A percentile compares a stretch with the other conserved stretches of the same genome.
Evolutionary conservation across 2,888 invertebrate genomes (phyloP).

Genomic region (Allygus modestus): DNA sequence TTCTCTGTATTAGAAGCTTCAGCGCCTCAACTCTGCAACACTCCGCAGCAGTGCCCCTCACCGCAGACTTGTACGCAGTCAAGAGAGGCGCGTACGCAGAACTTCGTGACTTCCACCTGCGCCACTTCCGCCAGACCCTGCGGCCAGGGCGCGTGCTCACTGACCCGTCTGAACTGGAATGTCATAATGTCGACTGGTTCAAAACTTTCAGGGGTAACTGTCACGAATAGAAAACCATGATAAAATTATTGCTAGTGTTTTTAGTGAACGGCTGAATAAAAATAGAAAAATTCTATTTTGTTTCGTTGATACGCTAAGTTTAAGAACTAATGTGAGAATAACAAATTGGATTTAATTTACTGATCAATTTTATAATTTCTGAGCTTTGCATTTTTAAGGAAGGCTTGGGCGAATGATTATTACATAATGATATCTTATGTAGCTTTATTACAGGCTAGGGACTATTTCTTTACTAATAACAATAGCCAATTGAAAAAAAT

Average conservation of each 20-base stretch:
- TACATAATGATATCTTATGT: too few relatives aligned
- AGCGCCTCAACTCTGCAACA: neutral
- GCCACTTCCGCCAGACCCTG: constrained; percentile 82
- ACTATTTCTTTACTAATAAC: too few relatives aligned
- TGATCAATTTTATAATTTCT: too few relatives aligned
- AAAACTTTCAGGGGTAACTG: constrained; percentile 88
- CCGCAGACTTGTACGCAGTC: constrained; percentile 73
- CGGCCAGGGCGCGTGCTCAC: constrained; percentile 83
- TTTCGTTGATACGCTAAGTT: too few relatives aligned
- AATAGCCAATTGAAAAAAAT: too few relatives aligned
- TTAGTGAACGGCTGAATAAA: neutral
- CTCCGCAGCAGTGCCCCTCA: constrained; percentile 62
- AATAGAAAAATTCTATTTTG: neutral
- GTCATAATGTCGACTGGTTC: constrained; percentile 94
- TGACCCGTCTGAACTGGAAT: constrained; percentile 86
- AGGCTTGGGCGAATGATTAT: too few relatives aligned
- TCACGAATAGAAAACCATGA: too few relatives aligned
- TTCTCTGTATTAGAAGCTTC: neutral
- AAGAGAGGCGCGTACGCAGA: constrained; percentile 80
- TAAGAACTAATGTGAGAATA: too few relatives aligned
- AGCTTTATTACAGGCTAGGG: too few relatives aligned
- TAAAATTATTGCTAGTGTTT: neutral
- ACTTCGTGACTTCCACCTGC: constrained; percentile 79
- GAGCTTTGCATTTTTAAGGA: too few relatives aligned
- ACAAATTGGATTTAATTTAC: too few relatives aligned